Evolutionary conservation across 2,888 invertebrate species (phyloP), one percentile per base, ranked within the genome.

Genomic region (Melanostoma mellinum): DNA sequence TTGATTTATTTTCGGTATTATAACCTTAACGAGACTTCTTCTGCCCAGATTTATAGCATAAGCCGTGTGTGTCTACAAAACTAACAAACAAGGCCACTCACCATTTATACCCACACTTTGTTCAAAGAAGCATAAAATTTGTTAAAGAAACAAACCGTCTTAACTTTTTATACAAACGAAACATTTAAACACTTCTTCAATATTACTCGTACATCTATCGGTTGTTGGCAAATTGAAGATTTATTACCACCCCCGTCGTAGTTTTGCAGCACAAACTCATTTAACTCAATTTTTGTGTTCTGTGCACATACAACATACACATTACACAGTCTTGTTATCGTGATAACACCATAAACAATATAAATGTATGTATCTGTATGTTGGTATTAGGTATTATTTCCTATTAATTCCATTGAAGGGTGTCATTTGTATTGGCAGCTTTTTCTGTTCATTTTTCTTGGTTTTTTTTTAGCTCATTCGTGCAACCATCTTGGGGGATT

Each of bases 391-490:
- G 38, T 55, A 55, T 63, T 63, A 36, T 73, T 74, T 61, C 61
- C 79, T 75, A 80, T 80, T 80, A 69, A 80, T 80, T 80, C 69
- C 56, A 67, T 63, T 65, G 69, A 69, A 80, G 75, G 56, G 63
- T 55, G 75, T 69, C 79, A 69, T 79, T 74, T 75, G 75, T 69
- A 69, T 75, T 75, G 63, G 55, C 42, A 65, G 20, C 20, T 20
- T 20, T 20, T 20, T 20, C 20, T 20, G 20, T 20, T 20, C 20
- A 20, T 20, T 20, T 20, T 20, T 46, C 20, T 3, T n/a, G 38
- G 48, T 63, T 63, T 48, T 3, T 42, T 6, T 1, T 20, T 0
- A 3, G 6, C 46, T 68, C 38, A 33, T 63, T 63, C 32, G 48
- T 68, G 48, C n/a, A 38, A 60, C 36, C 68, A 55, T 56, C 68